These are phyloP conservation scores for Acanthis flammea DNA, from an alignment of 2,797 vertebrate species.

Conservation along the genomic window DNA sequence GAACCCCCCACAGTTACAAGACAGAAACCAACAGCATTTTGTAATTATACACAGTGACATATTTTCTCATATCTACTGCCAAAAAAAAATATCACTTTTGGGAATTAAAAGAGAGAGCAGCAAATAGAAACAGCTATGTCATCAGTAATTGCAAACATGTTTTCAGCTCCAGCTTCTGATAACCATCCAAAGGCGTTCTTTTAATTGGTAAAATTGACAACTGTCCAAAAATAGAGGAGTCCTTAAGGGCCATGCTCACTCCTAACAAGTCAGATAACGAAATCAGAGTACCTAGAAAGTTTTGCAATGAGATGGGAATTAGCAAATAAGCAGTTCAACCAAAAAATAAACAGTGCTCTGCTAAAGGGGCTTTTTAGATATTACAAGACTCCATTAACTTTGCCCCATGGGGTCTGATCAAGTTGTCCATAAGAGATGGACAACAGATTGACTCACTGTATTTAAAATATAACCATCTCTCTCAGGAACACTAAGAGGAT, in stretches of 20 bases:
- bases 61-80: slow-evolving; percentile 63
- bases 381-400: neutral
- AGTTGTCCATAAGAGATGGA: neutral
- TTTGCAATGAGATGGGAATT: slow-evolving; percentile 1
- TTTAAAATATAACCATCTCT: neutral
- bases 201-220: slow-evolving; percentile 63
- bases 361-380: neutral
- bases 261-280: slow-evolving; percentile 15
- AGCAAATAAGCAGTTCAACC: neutral
- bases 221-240: slow-evolving; percentile 43
- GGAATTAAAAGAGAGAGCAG: slow-evolving; percentile 65
- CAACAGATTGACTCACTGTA: neutral
- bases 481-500: slow-evolving; percentile 12
- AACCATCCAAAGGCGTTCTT: slow-evolving; percentile 55
- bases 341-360: neutral
- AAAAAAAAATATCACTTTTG: slow-evolving; percentile 62
- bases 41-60: slow-evolving; percentile 57
- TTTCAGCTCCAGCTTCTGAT: slow-evolving; percentile 49
- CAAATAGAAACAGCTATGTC: slow-evolving; percentile 68
- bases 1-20: slow-evolving; percentile 30
- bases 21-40: slow-evolving; percentile 62
- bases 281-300: slow-evolving; percentile 1
- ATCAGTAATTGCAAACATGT: slow-evolving; percentile 61
- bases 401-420: neutral
- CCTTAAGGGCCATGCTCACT: slow-evolving; percentile 5